These are phyloP conservation scores for Oryzias javanicus DNA, from an alignment of 2,113 vertebrate genomes.

Conservation along the genomic window DNA sequence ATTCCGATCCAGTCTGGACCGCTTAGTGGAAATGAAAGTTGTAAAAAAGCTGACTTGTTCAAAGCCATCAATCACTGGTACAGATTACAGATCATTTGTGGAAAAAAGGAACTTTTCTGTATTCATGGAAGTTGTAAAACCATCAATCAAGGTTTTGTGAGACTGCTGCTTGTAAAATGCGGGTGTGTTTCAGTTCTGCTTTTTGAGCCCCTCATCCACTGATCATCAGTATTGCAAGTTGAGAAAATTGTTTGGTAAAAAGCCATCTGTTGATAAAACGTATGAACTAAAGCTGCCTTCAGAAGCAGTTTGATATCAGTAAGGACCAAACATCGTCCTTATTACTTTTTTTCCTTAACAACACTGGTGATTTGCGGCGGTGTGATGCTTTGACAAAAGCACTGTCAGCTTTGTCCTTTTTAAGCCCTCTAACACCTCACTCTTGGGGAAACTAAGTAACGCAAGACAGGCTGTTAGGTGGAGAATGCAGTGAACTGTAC, in stretches of 20 bases:
- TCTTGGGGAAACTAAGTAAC: conserved; percentile 45
- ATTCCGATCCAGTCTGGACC: no score
- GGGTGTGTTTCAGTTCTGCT: not conserved
- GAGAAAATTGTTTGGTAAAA: not conserved
- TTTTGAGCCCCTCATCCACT: not conserved
- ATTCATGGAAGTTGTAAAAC: no score
- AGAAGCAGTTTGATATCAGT: no score
- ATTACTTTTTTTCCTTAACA: conserved; percentile 29
- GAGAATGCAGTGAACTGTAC: conserved; percentile 66
- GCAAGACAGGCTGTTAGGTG: conserved; percentile 58
- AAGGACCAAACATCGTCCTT: not conserved
- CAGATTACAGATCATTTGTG: no score
- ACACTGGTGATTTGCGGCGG: conserved; percentile 21
- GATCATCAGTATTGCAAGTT: not conserved
- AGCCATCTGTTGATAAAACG: no score
- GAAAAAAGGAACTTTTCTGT: no score
- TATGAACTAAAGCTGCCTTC: no score
- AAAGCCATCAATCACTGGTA: no score
- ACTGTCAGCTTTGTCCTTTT: conserved; percentile 60
- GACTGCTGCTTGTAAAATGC: no score
- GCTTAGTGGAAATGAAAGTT: no score
- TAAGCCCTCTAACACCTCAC: conserved; percentile 51
- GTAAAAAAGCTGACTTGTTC: no score
- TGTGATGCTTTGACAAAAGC: conserved; percentile 40
- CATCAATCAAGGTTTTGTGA: no score